These are phyloP conservation scores for Streptopelia turtur DNA, from an alignment of 2,797 vertebrate genomes.

Conservation along the genomic window DNA sequence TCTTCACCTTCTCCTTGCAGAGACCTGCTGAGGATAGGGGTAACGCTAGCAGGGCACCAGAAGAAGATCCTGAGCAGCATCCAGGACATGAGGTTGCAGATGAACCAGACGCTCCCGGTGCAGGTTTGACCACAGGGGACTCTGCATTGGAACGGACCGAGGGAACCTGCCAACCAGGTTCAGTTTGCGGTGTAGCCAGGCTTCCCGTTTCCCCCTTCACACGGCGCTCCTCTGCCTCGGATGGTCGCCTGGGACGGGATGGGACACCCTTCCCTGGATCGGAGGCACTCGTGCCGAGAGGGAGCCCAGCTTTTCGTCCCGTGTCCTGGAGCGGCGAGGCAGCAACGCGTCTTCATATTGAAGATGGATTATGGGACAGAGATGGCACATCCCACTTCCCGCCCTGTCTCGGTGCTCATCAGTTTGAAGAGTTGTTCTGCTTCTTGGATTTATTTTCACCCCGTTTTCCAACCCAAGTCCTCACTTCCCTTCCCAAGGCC, in stretches of 20 bases:
- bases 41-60: slow-evolving; percentile 96
- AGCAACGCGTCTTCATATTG: slow-evolving; percentile 83
- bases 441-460: slow-evolving; percentile 66
- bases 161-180: slow-evolving; percentile 72
- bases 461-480: background rate
- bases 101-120: slow-evolving; percentile 98
- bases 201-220: slow-evolving; percentile 72
- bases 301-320: slow-evolving; percentile 58
- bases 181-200: slow-evolving; percentile 88
- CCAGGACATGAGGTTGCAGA: slow-evolving; percentile 99
- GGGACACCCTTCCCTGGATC: slow-evolving; percentile 65
- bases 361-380: slow-evolving; percentile 81
- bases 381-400: slow-evolving; percentile 57
- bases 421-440: slow-evolving; percentile 65
- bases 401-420: slow-evolving; percentile 48
- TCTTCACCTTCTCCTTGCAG: slow-evolving; percentile 73
- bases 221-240: slow-evolving; percentile 74
- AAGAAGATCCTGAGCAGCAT: slow-evolving; percentile 99
- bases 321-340: slow-evolving; percentile 54
- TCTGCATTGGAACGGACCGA: slow-evolving; percentile 70
- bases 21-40: slow-evolving; percentile 96
- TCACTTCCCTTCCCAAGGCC: slow-evolving; percentile 26
- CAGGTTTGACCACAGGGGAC: slow-evolving; percentile 90
- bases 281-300: slow-evolving; percentile 37
- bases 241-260: slow-evolving; percentile 63